Evolutionary conservation across 2,888 invertebrate species (phyloP), one percentile per base, ranked within the genome.

Genomic region (Acleris holmiana): DNA sequence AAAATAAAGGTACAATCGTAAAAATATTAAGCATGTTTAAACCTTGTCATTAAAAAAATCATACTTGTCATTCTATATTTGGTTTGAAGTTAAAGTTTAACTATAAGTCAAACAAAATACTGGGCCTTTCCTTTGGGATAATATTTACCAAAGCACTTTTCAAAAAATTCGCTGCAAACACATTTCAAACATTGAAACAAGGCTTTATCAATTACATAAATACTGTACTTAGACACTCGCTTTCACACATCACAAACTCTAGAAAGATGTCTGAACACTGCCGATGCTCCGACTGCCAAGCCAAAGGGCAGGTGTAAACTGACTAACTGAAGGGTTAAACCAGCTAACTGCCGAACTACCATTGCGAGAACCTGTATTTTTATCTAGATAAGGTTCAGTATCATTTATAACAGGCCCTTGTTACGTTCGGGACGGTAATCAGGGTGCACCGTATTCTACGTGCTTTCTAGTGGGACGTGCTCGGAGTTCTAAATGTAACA

Each of bases 381-480:
- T 7, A 17, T 19, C 7, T 8, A 17, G 4, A 54, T 54, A 64
- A 40, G 23, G 64, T 41, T 41, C 6, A 48, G 6, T 41, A 48
- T 64, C 21, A 17, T 21, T 25, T 19, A 41, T 15, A 19, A 18
- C 8, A 47, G 19, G 40, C 23, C 2, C 21, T 18, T 53, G 40
- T 49, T 59, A 54, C n/a, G n/a, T 56, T 46, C 17, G 40, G 46
- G 21, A 35, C 29, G 55, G 61, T 61, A 56, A 59, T 55, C 63
- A 58, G 40, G 58, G 50, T 55, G 59, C 63, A 47, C 46, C 63
- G 53, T 63, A 58, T 60, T 40, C 67, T 77, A 77, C 76, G 76
- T 83, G 76, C 75, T 76, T 79, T 77, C 79, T 76, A 75, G 76
- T 72, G 57, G 67, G 64, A 78, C 78, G 75, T 73, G 72, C 49